Evolutionary conservation across 1,140 invertebrate genomes (phyloP), one percentile per base, ranked within the genome.

Genomic region (Hypsibius dujardini): DNA sequence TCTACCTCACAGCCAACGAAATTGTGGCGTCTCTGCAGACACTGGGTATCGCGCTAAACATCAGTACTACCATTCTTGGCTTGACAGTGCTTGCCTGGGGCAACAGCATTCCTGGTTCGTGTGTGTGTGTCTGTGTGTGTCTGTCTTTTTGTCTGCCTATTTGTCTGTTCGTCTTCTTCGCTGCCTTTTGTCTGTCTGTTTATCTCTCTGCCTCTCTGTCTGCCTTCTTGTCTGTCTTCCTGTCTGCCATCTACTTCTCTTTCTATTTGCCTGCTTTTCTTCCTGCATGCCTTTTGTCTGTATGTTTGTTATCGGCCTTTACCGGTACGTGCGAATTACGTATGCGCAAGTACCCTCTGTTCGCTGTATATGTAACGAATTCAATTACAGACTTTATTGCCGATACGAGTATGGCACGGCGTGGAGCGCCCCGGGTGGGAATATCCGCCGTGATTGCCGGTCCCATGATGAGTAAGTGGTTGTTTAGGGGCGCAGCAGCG

Each of bases 71-170:
- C 59, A 85, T 87, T 77, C 78, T 88, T 14, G 87, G 87, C 47
- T 80, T 88, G 60, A 87, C 86, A 15, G 79, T 87, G 46, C 80
- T 88, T 28, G 86, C 87, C 0, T 87, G 86, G 86, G 85, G 85
- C 46, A 88, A 88, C 77, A 85, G 84, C 76, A 79, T 88, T 70
- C 84, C 85, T 74, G 85, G 85, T 85, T 79, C 81, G 78, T 78
- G 59, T 56, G 56, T 42, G 28, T n/a, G 67, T 46, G 72, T 46
- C 40, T 1, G 50, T 14, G 69, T 47, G 1, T 69, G 50, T 28
- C 28, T 28, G 28, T 28, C 28, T 28, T 28, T 28, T 28, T 28
- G 28, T 28, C 28, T 28, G 28, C 28, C 28, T 28, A 28, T 28
- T 28, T 28, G 28, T 28, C 28, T 28, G 28, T 28, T 28, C 28